Percentiles rank a stretch among this genome's conserved stretches.
Evolutionary conservation across 2,797 vertebrate genomes (phyloP).

Genomic region (Antrozous pallidus): DNA sequence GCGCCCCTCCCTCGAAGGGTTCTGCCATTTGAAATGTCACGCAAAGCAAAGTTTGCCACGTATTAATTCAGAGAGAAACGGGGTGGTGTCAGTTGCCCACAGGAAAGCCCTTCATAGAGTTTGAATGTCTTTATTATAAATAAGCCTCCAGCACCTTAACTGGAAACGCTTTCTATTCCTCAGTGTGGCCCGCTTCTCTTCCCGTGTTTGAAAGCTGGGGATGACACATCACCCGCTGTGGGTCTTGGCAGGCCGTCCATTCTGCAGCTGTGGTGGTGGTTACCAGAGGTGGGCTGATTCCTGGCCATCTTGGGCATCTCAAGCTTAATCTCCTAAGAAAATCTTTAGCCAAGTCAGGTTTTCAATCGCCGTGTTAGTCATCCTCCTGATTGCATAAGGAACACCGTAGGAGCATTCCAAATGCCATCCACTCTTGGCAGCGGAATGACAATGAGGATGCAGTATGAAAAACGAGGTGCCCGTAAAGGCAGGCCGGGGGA

Average conservation of each 20-base stretch:
- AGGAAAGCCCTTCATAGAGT: conserved; percentile 18
- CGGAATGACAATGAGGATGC: conserved; percentile 79
- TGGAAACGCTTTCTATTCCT: background rate
- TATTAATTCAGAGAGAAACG: conserved; percentile 40
- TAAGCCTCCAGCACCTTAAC: background rate
- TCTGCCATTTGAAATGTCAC: conserved; percentile 27
- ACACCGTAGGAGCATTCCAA: conserved; percentile 76
- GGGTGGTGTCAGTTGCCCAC: background rate
- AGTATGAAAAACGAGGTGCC: conserved; percentile 72
- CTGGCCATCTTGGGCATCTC: conserved; percentile 44
- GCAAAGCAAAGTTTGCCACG: conserved; percentile 17
- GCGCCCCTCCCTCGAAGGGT: background rate
- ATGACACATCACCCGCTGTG: background rate
- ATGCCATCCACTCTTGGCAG: conserved; percentile 78
- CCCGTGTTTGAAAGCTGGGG: background rate
- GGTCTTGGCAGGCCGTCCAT: conserved; percentile 50
- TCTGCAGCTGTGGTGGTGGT: conserved; percentile 1
- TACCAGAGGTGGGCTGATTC: conserved; percentile 44
- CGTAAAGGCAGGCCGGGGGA: conserved; percentile 68
- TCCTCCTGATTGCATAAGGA: conserved; percentile 82
- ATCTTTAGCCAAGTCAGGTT: conserved; percentile 78
- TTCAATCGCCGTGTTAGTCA: conserved; percentile 80
- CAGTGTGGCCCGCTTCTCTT: background rate
- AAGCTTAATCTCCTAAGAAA: conserved; percentile 66
- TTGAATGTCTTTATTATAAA: conserved; percentile 38